phyloP scores from a whole-genome alignment of 2,113 vertebrate genomes.

The Lycocorax pyrrhopterus region DNA sequence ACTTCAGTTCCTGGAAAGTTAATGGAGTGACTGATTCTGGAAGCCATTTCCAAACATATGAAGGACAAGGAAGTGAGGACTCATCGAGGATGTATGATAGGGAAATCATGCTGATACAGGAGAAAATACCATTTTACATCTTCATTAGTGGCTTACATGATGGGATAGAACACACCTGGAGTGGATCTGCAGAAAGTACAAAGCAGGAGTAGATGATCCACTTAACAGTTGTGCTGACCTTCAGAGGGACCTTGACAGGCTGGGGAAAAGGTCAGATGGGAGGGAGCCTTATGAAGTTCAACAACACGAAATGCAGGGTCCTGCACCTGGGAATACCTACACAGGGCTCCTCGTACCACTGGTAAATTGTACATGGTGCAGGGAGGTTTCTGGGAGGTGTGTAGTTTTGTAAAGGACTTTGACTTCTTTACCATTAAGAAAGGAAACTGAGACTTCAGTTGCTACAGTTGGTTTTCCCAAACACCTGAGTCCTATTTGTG shows the following conservation, averaged over 20 bases:
- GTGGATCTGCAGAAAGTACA: not conserved
- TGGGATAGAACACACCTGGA: not conserved
- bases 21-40: not conserved
- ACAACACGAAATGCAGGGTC: not conserved
- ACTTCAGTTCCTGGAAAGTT: not conserved
- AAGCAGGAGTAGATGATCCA: not conserved
- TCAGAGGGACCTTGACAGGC: not conserved
- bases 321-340: not conserved
- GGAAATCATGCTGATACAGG: not conserved
- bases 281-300: not conserved
- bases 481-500: not conserved
- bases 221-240: rapidly evolving
- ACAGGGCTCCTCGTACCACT: not conserved
- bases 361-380: not conserved
- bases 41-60: not conserved
- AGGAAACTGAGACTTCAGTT: not conserved
- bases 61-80: not conserved
- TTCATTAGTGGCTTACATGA: not conserved
- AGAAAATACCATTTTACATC: not conserved
- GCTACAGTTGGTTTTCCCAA: not conserved
- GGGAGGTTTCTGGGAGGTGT: not conserved
- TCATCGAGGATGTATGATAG: rapidly evolving
- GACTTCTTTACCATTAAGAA: not conserved
- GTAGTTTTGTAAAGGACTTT: not conserved
- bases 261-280: not conserved